Evolutionary conservation across 1,140 invertebrate species (phyloP), one percentile per base, ranked within the genome.

Genomic region (Drosophila novamexicana): DNA sequence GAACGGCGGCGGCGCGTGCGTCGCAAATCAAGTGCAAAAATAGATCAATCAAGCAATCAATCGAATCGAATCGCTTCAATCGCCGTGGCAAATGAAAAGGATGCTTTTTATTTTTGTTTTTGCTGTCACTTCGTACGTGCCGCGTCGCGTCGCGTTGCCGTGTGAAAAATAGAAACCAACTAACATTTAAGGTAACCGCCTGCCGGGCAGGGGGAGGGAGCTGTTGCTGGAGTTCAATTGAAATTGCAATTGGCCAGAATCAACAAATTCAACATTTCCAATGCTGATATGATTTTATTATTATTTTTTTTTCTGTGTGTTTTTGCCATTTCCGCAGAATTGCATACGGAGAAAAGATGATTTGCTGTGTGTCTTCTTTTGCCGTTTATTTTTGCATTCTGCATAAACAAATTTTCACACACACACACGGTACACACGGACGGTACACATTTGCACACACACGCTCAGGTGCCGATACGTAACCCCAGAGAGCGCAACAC

Each of bases 1-100:
- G 69, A 66, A 10, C 32, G 18, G 58, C 44, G 22, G 57, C 71
- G 84, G 85, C 84, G 84, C 84, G 84, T 89, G 84, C 84, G 84
- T 89, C 80, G 84, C 84, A 89, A 89, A 89, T 89, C 84, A 89
- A 89, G 84, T 89, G 84, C 84, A 89, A 89, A 90, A 89, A 89
- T 89, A 89, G 84, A 89, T 89, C 84, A 89, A 89, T 89, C 84
- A 89, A 89, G 84, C 81, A 84, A 89, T 84, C 84, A 89, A 89
- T 89, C 84, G 45, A 89, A 89, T 89, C 84, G 64, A 66, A 72
- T 59, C 68, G 73, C 73, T 59, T 75, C 82, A 81, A 85, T 75
- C 79, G 49, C 79, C 57, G 57, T 79, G 75, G 59, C 80, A 76
- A 68, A 79, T 70, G 57, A 74, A 69, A 71, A 72, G 62, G 53